Evolutionary conservation across 1,140 invertebrate species (phyloP).

Genomic region (Cydia amplana): DNA sequence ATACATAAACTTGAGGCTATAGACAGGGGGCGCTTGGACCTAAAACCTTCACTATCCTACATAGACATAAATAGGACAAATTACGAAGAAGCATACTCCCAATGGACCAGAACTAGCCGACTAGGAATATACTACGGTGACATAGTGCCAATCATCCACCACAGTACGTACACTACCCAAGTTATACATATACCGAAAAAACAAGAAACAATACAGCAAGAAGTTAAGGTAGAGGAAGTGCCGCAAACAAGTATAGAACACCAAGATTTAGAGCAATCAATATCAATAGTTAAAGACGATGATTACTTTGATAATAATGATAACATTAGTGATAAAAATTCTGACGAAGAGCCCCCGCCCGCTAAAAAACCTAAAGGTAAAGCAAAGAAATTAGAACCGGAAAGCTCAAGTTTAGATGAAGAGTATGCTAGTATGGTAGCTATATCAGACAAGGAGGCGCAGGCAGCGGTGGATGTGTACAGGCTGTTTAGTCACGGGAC

Average conservation of each 20-base stretch:
- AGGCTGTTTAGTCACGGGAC: conserved; percentile 61
- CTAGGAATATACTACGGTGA: conserved; percentile 40
- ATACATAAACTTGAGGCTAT: conserved; percentile 48
- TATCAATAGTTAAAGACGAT: conserved; percentile 20
- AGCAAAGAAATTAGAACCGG: conserved; percentile 38
- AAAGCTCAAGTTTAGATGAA: conserved; percentile 57
- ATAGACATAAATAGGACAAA: conserved; percentile 46
- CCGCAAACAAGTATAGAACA: not conserved
- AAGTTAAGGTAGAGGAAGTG: conserved; percentile 33
- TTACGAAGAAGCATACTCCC: conserved; percentile 60
- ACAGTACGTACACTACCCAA: conserved; percentile 42
- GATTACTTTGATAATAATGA: conserved; percentile 42
- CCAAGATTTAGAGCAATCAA: conserved; percentile 30
- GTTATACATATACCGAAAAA: conserved; percentile 12
- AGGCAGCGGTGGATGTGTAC: conserved; percentile 62
- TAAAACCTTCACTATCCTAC: conserved; percentile 54
- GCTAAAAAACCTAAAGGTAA: conserved; percentile 38
- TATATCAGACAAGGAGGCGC: conserved; percentile 58
- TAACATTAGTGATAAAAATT: conserved; percentile 36
- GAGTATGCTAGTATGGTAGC: conserved; percentile 65
- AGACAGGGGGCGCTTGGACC: conserved; percentile 46
- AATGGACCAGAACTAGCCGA: conserved; percentile 58
- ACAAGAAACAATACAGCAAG: not conserved
- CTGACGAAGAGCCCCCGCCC: conserved; percentile 17
- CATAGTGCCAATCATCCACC: conserved; percentile 53